Evolutionary conservation across 2,797 vertebrate species (phyloP).

Genomic region (Macropus fuliginosus): DNA sequence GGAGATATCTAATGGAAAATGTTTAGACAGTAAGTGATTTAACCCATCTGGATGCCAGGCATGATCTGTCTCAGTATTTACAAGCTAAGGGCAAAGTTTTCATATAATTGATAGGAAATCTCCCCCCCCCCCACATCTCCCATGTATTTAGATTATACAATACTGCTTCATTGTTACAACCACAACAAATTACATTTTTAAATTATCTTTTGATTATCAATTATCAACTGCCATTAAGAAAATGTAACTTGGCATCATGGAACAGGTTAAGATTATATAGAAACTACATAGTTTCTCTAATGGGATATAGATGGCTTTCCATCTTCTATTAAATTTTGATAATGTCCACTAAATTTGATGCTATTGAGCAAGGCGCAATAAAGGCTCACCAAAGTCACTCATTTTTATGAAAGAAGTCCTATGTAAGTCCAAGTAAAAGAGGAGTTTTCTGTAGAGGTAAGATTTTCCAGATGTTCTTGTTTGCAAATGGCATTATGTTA

Average conservation of each 20-base stretch:
- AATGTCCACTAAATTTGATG: too few species aligned
- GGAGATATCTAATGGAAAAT: constrained; percentile 33
- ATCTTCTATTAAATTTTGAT: too few species aligned
- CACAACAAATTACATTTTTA: background rate
- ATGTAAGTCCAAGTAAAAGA: background rate
- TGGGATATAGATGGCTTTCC: too few species aligned
- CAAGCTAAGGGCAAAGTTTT: background rate
- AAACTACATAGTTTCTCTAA: too few species aligned
- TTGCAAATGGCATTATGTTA: background rate
- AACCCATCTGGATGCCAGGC: background rate
- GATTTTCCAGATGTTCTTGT: background rate
- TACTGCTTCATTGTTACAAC: background rate
- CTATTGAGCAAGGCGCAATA: too few species aligned
- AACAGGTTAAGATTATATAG: too few species aligned
- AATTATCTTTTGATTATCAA: background rate
- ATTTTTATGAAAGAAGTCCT: background rate
- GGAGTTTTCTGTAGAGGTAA: background rate
- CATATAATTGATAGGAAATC: background rate
- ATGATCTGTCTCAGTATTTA: background rate
- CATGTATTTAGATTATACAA: background rate
- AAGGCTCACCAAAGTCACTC: background rate
- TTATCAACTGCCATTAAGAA: too few species aligned
- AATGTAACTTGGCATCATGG: too few species aligned
- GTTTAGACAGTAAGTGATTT: background rate
- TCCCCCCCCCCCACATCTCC: background rate